Evolutionary conservation across 2,797 vertebrate species (phyloP).

Genomic region (Trachops cirrhosus): DNA sequence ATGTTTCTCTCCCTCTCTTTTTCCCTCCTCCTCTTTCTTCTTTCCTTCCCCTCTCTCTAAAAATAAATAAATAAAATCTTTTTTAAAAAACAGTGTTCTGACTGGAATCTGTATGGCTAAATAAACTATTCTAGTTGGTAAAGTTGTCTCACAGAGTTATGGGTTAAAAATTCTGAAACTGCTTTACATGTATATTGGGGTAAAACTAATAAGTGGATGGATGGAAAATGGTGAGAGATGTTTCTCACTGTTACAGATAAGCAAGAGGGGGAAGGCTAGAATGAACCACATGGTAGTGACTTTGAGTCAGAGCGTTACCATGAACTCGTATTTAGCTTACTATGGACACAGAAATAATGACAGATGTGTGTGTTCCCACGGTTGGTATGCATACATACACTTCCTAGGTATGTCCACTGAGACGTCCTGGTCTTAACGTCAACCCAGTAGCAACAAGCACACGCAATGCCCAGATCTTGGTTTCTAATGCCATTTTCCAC

Average conservation of each 20-base stretch:
- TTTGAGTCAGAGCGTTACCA: neutral
- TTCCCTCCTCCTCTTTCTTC: too few relatives aligned
- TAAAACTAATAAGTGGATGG: neutral
- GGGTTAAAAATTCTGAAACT: constrained; percentile 4
- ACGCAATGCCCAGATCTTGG: neutral
- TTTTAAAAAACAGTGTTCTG: neutral
- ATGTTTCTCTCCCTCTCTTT: too few relatives aligned
- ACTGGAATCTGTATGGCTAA: neutral
- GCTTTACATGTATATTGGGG: neutral
- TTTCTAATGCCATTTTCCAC: neutral
- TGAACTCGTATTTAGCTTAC: neutral
- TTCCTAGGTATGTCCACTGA: neutral
- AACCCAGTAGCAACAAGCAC: neutral
- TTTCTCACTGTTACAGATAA: neutral
- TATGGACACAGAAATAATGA: neutral
- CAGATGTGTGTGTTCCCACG: neutral
- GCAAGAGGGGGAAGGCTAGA: neutral
- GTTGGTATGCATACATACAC: neutral
- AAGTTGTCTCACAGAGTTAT: neutral
- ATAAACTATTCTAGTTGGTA: neutral
- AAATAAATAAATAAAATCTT: too few relatives aligned
- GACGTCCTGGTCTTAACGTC: neutral
- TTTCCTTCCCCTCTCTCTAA: too few relatives aligned
- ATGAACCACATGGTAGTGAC: neutral
- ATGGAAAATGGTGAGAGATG: neutral